These are phyloP conservation scores for Eonycteris spelaea DNA, from an alignment of 2,113 vertebrate species.

Conservation along the genomic window DNA sequence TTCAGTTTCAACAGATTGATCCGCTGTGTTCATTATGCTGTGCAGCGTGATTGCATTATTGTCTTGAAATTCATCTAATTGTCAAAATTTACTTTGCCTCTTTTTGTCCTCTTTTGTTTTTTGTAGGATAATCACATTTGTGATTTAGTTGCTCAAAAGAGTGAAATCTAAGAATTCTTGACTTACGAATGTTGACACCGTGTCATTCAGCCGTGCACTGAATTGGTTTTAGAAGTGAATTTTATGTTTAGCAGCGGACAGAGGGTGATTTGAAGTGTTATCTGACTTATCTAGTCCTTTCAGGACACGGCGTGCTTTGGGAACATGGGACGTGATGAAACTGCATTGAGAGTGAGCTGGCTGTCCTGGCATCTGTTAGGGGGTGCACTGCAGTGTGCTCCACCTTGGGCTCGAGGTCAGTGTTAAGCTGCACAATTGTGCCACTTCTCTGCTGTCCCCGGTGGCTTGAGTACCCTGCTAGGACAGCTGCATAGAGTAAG, in stretches of 20 bases:
- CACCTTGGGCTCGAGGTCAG: not conserved
- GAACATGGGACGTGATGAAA: too few species aligned
- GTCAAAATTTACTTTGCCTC: not conserved
- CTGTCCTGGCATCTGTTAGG: not conserved
- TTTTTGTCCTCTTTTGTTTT: not conserved
- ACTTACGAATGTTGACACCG: not conserved
- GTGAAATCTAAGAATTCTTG: not conserved
- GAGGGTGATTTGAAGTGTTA: not conserved
- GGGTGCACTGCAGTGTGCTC: not conserved
- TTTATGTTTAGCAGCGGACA: not conserved
- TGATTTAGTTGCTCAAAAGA: not conserved
- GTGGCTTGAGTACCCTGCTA: not conserved
- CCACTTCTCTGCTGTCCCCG: not conserved
- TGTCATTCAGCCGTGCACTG: not conserved
- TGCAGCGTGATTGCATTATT: not conserved
- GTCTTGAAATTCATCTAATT: not conserved
- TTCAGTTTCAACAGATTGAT: not conserved
- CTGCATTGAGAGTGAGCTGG: not conserved
- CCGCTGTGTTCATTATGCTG: not conserved
- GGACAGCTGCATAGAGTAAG: not conserved
- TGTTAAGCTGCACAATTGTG: accelerated
- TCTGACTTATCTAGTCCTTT: not conserved
- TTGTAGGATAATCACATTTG: not conserved
- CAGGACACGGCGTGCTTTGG: not conserved
- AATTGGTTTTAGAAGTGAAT: not conserved